Conservation (phyloP, 2,888 invertebrate species). For the Callimorpha dominula region DNA sequence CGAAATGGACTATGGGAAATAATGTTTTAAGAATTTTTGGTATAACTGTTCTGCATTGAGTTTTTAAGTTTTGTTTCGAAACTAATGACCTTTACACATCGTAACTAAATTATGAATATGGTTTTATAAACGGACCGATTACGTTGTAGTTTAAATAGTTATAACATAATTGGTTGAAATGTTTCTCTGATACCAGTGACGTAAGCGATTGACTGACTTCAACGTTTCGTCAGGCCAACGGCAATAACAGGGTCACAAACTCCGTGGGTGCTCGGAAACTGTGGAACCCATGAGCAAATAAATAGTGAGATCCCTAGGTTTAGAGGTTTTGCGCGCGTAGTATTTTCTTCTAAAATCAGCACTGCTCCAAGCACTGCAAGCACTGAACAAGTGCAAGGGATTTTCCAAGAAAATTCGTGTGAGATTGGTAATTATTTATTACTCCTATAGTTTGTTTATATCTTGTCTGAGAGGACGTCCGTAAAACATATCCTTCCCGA, state of each 20-base stretch:
- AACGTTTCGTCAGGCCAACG: too few species aligned
- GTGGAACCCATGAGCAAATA: too few species aligned
- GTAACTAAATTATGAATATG: slow-evolving; percentile 9
- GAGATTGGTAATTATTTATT: not conserved
- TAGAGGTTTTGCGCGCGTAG: too few species aligned
- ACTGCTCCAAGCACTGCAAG: too few species aligned
- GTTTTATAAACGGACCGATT: slow-evolving; percentile 14
- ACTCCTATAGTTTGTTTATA: not conserved
- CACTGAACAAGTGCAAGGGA: too few species aligned
- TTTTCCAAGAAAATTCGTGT: not conserved
- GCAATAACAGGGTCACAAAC: too few species aligned
- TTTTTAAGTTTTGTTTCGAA: slow-evolving; percentile 26
- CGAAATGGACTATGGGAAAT: slow-evolving; percentile 44
- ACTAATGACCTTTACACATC: slow-evolving; percentile 17
- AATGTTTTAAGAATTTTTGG: slow-evolving; percentile 38
- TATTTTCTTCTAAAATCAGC: too few species aligned
- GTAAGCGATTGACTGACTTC: not conserved
- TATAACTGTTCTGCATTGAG: slow-evolving; percentile 39
- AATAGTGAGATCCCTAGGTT: too few species aligned
- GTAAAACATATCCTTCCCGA: not conserved
- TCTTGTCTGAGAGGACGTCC: not conserved
- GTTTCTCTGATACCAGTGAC: not conserved
- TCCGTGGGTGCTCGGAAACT: too few species aligned
- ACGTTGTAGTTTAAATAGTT: slow-evolving; percentile 7
- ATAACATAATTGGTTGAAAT: not conserved